Percentiles rank a stretch among this genome's conserved stretches.
These are phyloP conservation scores for Thelaira solivaga DNA, from an alignment of 2,888 invertebrate genomes.

Conservation along the genomic window DNA sequence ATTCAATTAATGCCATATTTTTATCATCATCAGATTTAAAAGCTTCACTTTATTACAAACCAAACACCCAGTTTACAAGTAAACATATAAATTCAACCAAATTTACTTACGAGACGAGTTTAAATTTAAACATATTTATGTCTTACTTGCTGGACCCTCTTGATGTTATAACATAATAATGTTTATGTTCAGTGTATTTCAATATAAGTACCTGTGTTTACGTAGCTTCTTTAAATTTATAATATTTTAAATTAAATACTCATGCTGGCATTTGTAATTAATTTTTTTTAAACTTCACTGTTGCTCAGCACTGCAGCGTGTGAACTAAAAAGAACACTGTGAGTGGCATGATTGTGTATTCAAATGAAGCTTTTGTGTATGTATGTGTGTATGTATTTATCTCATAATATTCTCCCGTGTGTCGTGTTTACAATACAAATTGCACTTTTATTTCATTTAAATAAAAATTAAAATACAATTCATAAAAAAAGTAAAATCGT, in stretches of 20 bases:
- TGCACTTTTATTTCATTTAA: constrained; percentile 48
- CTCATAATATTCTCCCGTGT: constrained; percentile 8
- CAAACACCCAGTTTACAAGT: constrained; percentile 1
- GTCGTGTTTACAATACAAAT: constrained; percentile 50
- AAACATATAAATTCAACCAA: background rate
- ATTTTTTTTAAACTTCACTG: too few relatives aligned
- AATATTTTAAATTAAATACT: constrained; percentile 30
- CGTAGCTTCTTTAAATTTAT: too few relatives aligned
- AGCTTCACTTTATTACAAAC: constrained; percentile 8
- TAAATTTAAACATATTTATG: too few relatives aligned
- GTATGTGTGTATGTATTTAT: too few relatives aligned
- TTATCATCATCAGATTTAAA: constrained; percentile 37
- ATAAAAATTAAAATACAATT: constrained; percentile 26
- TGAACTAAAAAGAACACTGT: too few relatives aligned
- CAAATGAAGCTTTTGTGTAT: background rate
- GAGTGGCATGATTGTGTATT: too few relatives aligned
- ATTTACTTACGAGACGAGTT: background rate
- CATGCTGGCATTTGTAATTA: too few relatives aligned
- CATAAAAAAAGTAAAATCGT: background rate
- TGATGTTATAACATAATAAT: too few relatives aligned
- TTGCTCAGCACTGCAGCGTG: too few relatives aligned
- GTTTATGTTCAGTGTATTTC: too few relatives aligned
- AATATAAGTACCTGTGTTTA: too few relatives aligned
- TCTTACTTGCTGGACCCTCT: too few relatives aligned
- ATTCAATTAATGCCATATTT: constrained; percentile 53